Base-by-base conservation (phyloP, 2,113 vertebrate genomes). In the Mesoclemmys tuberculata region DNA sequence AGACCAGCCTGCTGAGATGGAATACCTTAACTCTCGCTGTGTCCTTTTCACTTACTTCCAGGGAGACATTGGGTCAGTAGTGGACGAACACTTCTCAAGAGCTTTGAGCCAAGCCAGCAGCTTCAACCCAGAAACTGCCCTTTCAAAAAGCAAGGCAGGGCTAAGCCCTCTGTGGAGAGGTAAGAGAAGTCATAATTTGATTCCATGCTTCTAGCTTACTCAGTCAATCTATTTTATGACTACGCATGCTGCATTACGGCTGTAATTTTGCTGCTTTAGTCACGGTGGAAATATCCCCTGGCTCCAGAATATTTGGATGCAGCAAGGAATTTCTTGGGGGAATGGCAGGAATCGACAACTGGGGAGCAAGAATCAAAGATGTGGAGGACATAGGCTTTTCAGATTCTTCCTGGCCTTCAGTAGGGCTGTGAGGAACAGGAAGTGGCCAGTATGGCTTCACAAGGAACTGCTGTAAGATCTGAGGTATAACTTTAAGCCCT, bases 41-140 rank as follows among this genome's bases (percentile, higher is more conserved):
- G 99, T 99, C 96, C 98, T 99, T 98, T 99, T 99, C 98, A 99
- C 99, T 84, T 99, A 99, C 97, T 99, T 99, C 98, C 99, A 99
- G 95, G 99, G 99, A 82, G 98, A 99, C 97, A 99, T 99, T 87
- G 98, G 99, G 10, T 99, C 99, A 14, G 99, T 99, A 97, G 99
- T 99, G 92, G 99, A 99, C 88, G 99, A 99, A 96, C 99, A 99
- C 96, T 99, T 99, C 97, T 99, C 99, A 56, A 98, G 99, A 92
- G 99, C 99, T 96, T 98, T 99, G 96, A 99, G 99, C 97, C 99
- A 99, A 98, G 94, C 98, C 92, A 98, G 98, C 95, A 98, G 97
- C 98, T 99, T 99, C 97, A 98, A 82, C 97, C 97, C 98, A 35
- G 99, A 99, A 91, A 97, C 97, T 97, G 95, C 98, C 95, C 96